These are phyloP conservation scores for Ispidina picta DNA, from an alignment of 2,797 vertebrate genomes.

Conservation along the genomic window DNA sequence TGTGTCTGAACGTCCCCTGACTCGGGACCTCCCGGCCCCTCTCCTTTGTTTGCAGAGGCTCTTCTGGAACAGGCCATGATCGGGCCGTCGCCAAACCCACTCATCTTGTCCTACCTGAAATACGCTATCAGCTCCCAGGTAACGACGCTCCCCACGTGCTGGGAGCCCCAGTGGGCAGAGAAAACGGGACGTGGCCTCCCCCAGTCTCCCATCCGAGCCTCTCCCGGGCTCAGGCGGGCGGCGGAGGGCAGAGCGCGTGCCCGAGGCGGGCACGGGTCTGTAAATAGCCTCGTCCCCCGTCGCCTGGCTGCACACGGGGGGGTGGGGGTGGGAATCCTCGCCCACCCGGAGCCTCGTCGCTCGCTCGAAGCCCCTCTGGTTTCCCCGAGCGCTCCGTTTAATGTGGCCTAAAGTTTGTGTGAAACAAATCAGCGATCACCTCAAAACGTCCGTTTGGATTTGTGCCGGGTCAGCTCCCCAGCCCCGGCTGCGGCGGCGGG, in stretches of 20 bases:
- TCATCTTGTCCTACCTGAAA: conserved; percentile 96
- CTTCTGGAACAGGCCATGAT: conserved; percentile 98
- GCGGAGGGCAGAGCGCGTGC: accelerated
- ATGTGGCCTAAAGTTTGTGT: background rate
- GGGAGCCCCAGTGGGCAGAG: background rate
- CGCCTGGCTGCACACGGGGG: background rate
- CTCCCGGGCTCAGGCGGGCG: background rate
- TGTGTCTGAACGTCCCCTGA: background rate
- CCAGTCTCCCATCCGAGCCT: accelerated
- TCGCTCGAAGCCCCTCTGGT: background rate
- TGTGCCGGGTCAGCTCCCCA: conserved; percentile 46
- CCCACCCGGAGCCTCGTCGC: background rate
- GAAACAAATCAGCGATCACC: conserved; percentile 32
- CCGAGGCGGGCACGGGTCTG: background rate
- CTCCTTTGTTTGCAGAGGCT: conserved; percentile 83
- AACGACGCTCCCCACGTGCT: background rate
- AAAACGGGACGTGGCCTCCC: accelerated
- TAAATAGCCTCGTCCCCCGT: background rate
- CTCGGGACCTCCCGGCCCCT: background rate
- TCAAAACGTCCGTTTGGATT: conserved; percentile 59
- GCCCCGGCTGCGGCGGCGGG: background rate
- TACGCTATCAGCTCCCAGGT: conserved; percentile 98
- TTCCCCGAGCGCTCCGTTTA: background rate
- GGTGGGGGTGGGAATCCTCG: background rate
- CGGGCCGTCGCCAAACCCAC: conserved; percentile 94